A percentile compares a stretch with the other conserved stretches of the same genome.
These are phyloP conservation scores for Trichogramma pretiosum DNA, from an alignment of 1,140 invertebrate species.

Conservation along the genomic window DNA sequence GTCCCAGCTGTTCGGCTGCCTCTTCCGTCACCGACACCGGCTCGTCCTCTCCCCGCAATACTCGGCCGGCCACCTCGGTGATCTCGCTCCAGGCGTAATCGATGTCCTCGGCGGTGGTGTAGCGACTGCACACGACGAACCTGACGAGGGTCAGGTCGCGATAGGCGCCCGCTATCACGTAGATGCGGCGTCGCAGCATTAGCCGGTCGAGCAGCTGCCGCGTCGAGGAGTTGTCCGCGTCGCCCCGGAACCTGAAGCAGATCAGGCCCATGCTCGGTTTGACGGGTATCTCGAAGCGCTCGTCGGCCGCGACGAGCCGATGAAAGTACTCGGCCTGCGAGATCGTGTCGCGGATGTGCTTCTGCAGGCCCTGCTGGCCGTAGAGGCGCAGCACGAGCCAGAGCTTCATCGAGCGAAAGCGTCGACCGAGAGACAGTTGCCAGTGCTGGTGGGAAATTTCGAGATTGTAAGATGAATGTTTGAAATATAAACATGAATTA, in stretches of 20 bases:
- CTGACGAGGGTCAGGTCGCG: slow-evolving; percentile 77
- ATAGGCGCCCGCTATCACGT: slow-evolving; percentile 86
- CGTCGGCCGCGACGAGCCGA: slow-evolving; percentile 56
- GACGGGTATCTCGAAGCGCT: slow-evolving; percentile 68
- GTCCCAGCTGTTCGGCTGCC: too few species aligned
- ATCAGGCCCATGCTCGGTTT: slow-evolving; percentile 72
- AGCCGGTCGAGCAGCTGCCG: slow-evolving; percentile 76
- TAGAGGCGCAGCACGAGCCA: slow-evolving; percentile 86
- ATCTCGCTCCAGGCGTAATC: slow-evolving; percentile 80
- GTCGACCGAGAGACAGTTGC: slow-evolving; percentile 83
- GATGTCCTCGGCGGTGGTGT: slow-evolving; percentile 74
- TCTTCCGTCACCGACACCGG: too few species aligned
- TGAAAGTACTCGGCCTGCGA: slow-evolving; percentile 71
- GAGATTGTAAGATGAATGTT: neutral
- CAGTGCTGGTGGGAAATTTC: slow-evolving; percentile 60
- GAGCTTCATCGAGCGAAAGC: slow-evolving; percentile 85
- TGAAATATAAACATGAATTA: neutral
- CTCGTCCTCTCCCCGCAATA: too few species aligned
- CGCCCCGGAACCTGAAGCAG: slow-evolving; percentile 74
- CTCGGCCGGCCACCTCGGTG: too few species aligned
- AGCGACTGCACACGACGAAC: slow-evolving; percentile 81
- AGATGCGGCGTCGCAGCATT: slow-evolving; percentile 85
- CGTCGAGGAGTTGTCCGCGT: slow-evolving; percentile 69
- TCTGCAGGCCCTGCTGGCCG: slow-evolving; percentile 70
- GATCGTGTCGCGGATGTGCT: slow-evolving; percentile 69